These are phyloP conservation scores for Geotrypetes seraphini DNA, from an alignment of 2,797 vertebrate species.

Conservation along the genomic window DNA sequence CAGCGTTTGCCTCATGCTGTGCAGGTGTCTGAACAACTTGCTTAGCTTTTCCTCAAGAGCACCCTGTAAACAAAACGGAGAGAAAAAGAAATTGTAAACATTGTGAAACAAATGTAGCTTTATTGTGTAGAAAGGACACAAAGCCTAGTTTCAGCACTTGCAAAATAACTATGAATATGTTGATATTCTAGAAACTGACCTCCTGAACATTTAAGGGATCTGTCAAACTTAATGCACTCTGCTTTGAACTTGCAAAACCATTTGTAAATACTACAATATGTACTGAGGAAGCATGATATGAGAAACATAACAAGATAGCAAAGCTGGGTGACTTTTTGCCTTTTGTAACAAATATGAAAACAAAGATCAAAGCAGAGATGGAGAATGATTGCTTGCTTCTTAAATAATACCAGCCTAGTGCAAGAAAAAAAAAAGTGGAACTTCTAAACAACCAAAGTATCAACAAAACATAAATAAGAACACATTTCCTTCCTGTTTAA, in stretches of 20 bases:
- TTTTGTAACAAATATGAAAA: slow-evolving; percentile 42
- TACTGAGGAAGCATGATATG: slow-evolving; percentile 21
- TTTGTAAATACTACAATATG: slow-evolving; percentile 31
- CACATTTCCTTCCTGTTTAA: slow-evolving; percentile 31
- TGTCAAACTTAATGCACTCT: slow-evolving; percentile 24
- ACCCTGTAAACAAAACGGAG: slow-evolving; percentile 34
- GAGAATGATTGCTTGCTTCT: slow-evolving; percentile 31
- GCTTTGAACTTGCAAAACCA: slow-evolving; percentile 22
- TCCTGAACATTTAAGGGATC: slow-evolving; percentile 25
- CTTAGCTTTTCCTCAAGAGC: slow-evolving; percentile 37
- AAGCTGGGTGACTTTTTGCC: slow-evolving; percentile 34
- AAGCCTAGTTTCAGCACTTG: slow-evolving; percentile 28
- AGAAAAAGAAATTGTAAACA: slow-evolving; percentile 27
- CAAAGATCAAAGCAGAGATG: slow-evolving; percentile 43
- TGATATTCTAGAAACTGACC: slow-evolving; percentile 29
- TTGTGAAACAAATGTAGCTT: slow-evolving; percentile 17
- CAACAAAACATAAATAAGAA: slow-evolving; percentile 36
- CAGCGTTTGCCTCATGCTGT: slow-evolving; percentile 42
- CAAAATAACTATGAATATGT: slow-evolving; percentile 13
- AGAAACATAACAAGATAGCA: slow-evolving; percentile 37
- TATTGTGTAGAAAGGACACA: slow-evolving; percentile 34
- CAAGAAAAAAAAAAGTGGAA: slow-evolving; percentile 25
- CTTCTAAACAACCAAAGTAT: slow-evolving; percentile 41
- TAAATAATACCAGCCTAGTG: slow-evolving; percentile 39
- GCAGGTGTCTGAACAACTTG: slow-evolving; percentile 49